Percentiles rank a stretch among this genome's conserved stretches.
Evolutionary conservation across 2,113 vertebrate genomes (phyloP).

Genomic region (Eleginops maclovinus): DNA sequence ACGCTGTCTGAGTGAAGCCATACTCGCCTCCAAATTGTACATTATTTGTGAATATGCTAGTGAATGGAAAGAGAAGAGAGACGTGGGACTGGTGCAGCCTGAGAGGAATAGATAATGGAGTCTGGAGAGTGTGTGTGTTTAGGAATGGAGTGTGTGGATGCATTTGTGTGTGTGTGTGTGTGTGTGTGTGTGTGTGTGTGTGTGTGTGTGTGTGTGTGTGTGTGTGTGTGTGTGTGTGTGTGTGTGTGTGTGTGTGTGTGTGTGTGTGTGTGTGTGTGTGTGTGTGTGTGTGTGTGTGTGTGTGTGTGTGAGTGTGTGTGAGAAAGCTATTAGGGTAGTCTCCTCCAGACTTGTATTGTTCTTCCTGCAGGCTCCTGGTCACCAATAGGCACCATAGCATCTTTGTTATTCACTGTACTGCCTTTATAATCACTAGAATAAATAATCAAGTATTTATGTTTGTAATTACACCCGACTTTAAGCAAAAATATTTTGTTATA

Average conservation of each 20-base stretch:
- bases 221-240: slow-evolving; percentile 43
- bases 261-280: slow-evolving; percentile 35
- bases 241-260: slow-evolving; percentile 22
- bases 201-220: slow-evolving; percentile 25
- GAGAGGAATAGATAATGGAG: slow-evolving; percentile 43
- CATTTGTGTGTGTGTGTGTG: slow-evolving; percentile 34
- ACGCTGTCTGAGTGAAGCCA: slow-evolving; percentile 49
- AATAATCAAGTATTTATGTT: slow-evolving; percentile 87
- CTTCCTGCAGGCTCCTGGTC: slow-evolving; percentile 62
- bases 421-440: slow-evolving; percentile 81
- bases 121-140: slow-evolving; percentile 54
- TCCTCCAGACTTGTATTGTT: slow-evolving; percentile 56
- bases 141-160: slow-evolving; percentile 40
- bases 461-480: slow-evolving; percentile 84
- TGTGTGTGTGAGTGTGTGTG: slow-evolving; percentile 33
- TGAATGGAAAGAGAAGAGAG: slow-evolving; percentile 70
- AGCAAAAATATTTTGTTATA: slow-evolving; percentile 80
- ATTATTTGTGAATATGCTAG: slow-evolving; percentile 84
- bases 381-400: slow-evolving; percentile 71
- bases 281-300: too few relatives aligned
- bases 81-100: slow-evolving; percentile 41
- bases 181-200: slow-evolving; percentile 27
- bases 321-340: slow-evolving; percentile 40
- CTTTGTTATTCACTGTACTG: slow-evolving; percentile 77
- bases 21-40: slow-evolving; percentile 75